Conservation (phyloP, 2,888 invertebrate genomes). For the Lymantria dispar region DNA sequence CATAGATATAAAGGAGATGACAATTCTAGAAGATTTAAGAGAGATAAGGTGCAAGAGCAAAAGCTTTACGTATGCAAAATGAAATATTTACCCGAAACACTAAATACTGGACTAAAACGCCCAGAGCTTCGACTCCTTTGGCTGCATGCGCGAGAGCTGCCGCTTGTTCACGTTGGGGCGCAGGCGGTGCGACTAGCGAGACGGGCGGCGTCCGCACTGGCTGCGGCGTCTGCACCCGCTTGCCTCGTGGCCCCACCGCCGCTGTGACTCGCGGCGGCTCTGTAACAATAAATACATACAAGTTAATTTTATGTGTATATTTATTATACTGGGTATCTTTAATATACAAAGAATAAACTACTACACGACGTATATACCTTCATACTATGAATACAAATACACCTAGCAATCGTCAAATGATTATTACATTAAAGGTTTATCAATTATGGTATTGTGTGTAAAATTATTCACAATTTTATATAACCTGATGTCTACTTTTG, state of each 20-base stretch:
- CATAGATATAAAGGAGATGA: too few relatives aligned
- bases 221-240: conserved; percentile 71
- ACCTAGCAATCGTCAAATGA: too few relatives aligned
- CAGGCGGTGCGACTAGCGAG: conserved; percentile 38
- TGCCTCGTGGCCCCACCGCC: conserved; percentile 68
- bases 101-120: conserved; percentile 92
- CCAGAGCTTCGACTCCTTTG: conserved; percentile 91
- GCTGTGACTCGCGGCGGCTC: conserved; percentile 72
- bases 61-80: too few relatives aligned
- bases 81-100: conserved; percentile 86
- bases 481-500: too few relatives aligned
- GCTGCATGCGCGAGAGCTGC: conserved; percentile 78
- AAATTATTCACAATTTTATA: too few relatives aligned
- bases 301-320: not conserved
- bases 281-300: conserved; percentile 24
- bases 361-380: too few relatives aligned
- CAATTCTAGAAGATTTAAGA: too few relatives aligned
- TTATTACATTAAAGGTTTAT: too few relatives aligned
- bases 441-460: too few relatives aligned
- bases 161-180: conserved; percentile 54
- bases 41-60: too few relatives aligned
- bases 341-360: too few relatives aligned
- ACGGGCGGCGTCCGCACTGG: conserved; percentile 53
- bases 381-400: too few relatives aligned
- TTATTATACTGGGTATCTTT: not conserved